A percentile compares a stretch with the other conserved stretches of the same genome.
Evolutionary conservation across 1,140 invertebrate genomes (phyloP).

Genomic region (Caenorhabditis tropicalis): DNA sequence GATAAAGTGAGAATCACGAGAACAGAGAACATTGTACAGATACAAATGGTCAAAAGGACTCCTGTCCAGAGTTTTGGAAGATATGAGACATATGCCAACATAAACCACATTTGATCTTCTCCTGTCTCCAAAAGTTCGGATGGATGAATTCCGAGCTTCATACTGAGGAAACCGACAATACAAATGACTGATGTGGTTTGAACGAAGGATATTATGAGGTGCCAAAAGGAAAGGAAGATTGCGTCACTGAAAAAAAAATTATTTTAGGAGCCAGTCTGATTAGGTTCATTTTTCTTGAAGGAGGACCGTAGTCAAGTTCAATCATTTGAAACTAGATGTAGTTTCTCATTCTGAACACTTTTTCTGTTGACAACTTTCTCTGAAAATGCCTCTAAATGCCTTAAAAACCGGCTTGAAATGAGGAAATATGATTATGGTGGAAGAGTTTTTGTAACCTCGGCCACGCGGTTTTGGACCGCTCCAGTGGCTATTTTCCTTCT

Average conservation of each 20-base stretch:
- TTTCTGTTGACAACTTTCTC: too few species aligned
- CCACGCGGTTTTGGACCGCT: too few species aligned
- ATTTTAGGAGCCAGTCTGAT: too few species aligned
- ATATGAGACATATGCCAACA: conserved; percentile 66
- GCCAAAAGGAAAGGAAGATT: conserved; percentile 64
- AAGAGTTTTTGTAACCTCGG: too few species aligned
- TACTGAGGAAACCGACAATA: conserved; percentile 63
- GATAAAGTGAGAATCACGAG: conserved; percentile 66
- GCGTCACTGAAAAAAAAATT: conserved; percentile 63
- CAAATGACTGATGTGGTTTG: conserved; percentile 64
- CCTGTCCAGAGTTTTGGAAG: conserved; percentile 66
- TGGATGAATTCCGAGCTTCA: conserved; percentile 63
- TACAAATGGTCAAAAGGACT: conserved; percentile 61
- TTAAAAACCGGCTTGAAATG: too few species aligned
- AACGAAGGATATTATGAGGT: conserved; percentile 61
- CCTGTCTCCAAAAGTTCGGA: conserved; percentile 63
- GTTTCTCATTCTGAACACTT: too few species aligned
- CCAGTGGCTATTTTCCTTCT: too few species aligned
- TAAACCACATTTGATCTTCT: conserved; percentile 65
- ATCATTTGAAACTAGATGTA: too few species aligned
- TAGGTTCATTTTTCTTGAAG: too few species aligned
- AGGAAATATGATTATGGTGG: too few species aligned
- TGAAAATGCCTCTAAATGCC: too few species aligned
- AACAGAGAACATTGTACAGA: conserved; percentile 65
- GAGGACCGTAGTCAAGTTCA: too few species aligned